These are phyloP conservation scores for Cynopterus sphinx DNA, from an alignment of 2,797 vertebrate genomes.

Conservation along the genomic window DNA sequence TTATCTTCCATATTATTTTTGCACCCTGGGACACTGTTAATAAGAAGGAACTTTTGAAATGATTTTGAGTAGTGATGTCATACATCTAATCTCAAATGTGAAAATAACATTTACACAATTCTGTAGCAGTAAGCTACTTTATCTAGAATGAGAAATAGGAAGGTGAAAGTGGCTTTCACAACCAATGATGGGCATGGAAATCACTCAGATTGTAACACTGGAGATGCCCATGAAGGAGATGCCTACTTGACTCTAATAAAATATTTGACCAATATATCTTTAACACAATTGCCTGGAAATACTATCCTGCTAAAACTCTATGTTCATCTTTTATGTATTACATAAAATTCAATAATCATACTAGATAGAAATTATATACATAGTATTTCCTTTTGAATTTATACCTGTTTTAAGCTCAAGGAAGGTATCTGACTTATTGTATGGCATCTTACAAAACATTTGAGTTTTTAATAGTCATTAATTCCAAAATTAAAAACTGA, in stretches of 20 bases:
- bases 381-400: background rate
- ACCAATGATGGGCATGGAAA: background rate
- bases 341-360: background rate
- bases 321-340: background rate
- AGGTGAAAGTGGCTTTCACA: background rate
- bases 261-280: background rate
- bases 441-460: background rate
- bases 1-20: background rate
- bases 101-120: background rate
- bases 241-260: background rate
- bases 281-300: background rate
- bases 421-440: background rate
- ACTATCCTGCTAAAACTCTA: background rate
- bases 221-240: background rate
- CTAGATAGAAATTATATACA: background rate
- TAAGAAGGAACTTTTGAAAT: background rate
- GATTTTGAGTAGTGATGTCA: background rate
- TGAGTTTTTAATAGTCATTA: background rate
- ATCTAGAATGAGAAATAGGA: background rate
- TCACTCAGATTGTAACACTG: background rate
- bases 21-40: background rate
- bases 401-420: background rate
- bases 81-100: background rate
- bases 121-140: background rate
- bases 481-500: slow-evolving; percentile 13